Base-by-base conservation (phyloP, 2,113 vertebrate genomes). In the Vireo altiloquus region DNA sequence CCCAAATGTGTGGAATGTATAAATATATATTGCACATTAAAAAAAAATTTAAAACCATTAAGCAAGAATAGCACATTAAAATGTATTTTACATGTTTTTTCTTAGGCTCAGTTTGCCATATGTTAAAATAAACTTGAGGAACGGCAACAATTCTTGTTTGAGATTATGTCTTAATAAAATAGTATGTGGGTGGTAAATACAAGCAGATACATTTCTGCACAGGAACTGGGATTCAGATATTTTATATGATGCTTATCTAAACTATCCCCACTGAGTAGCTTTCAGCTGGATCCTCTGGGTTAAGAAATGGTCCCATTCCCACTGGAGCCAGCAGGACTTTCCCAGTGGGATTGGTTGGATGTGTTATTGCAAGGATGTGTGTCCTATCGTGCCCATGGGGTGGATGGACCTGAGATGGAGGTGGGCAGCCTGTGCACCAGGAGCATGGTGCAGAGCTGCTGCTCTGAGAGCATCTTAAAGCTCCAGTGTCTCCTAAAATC, bases 101-200 rank as follows among this genome's bases (percentile, higher is more conserved):
- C 96, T 97, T 97, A 53, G 83, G 84, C 95, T 92, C 72, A 89
- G 94, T 93, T 95, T 86, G 94, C 97, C 97, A 97, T 97, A 97
- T 98, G 97, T 97, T 97, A 96, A 94, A 97, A 97, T 92, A 95
- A 97, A 97, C 90, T 97, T 97, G 93, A 97, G 96, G 98, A 96
- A 96, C 95, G 81, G 96, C 80, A 97, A 95, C 95, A 96, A 89
- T 96, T 95, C 94, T 96, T 91, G 87, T 97, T 93, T 88, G 96
- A 96, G 95, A 95, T 97, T 97, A 95, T 93, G 89, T 95, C 83
- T 97, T 97, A 97, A 97, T 98, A 97, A 98, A 98, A 97, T 92
- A 93, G 91, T 86, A 15, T 77, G 97, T 98, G 97, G 96, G 97
- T 96, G 97, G 97, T 69, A 95, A 96, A 93, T 65, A 95, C 66